Base-by-base conservation (phyloP, 1,140 invertebrate genomes). In the Luehdorfia chinensis region DNA sequence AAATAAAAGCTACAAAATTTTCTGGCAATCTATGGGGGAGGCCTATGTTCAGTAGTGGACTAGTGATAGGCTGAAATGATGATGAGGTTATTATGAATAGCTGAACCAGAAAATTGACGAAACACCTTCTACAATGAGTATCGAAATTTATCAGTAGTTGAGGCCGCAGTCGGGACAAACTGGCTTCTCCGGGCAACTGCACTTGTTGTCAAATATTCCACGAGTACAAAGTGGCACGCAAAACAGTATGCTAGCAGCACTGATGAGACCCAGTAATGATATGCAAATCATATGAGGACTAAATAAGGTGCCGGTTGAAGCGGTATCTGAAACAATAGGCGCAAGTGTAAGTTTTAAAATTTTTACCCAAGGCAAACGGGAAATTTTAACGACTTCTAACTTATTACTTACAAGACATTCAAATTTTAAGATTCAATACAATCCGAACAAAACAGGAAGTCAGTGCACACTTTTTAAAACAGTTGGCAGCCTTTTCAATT, bases 101-200 rank as follows among this genome's bases (percentile, higher is more conserved):
- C n/a, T n/a, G n/a, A n/a, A 30, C 15, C 4, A 28, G 8, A 14
- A 18, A 0, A 27, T 19, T 27, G 15, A 13, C 9, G 9, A 14
- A 33, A 15, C 11, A 23, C 2, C n/a, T n/a, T n/a, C n/a, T n/a
- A n/a, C n/a, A n/a, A n/a, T n/a, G n/a, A n/a, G n/a, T n/a, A n/a
- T n/a, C n/a, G n/a, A n/a, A n/a, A n/a, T n/a, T n/a, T n/a, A 32
- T 70, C 41, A 81, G 12, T 73, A 78, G 1, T 64, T 46, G 33
- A 74, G 61, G 25, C 76, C 76, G 45, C 79, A 84, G 8, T 80
- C 75, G 8, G 73, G 62, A 47, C 79, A 84, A 18, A 68, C 39
- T 6, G 75, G 75, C 6, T 48, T 48, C 1, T 58, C 4, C 1
- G 76, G 69, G 47, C 79, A 84, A 4, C 37, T 21, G 41, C 79